Evolutionary conservation across 2,113 vertebrate species (phyloP).

Genomic region (Nothoprocta perdicaria): DNA sequence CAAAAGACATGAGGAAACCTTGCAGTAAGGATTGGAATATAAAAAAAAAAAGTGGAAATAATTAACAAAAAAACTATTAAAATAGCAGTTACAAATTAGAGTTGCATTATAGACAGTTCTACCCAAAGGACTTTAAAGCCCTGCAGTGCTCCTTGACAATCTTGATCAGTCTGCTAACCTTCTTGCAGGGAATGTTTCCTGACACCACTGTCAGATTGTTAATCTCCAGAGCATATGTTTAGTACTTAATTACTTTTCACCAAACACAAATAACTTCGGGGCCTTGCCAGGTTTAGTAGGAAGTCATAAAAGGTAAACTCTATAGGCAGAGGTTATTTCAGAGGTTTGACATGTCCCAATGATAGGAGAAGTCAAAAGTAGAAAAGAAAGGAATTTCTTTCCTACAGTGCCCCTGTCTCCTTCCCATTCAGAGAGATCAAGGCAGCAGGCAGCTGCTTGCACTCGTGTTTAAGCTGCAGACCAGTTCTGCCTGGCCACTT

Average conservation of each 20-base stretch:
- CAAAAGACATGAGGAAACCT: neutral
- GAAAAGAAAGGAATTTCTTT: neutral
- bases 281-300: neutral
- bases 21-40: neutral
- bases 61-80: neutral
- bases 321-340: neutral
- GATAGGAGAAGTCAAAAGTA: neutral
- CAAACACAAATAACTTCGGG: slow-evolving; percentile 2
- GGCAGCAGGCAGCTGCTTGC: fast-evolving
- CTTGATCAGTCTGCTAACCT: neutral
- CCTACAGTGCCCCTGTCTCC: neutral
- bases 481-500: neutral
- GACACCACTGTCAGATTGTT: neutral
- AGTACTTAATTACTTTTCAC: slow-evolving; percentile 17
- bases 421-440: neutral
- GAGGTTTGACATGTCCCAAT: neutral
- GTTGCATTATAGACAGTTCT: neutral
- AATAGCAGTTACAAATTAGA: neutral
- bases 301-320: neutral
- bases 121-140: neutral
- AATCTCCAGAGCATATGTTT: neutral
- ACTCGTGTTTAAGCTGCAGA: neutral
- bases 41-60: neutral
- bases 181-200: neutral
- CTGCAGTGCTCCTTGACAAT: fast-evolving